These are phyloP conservation scores for Drosophila stalkeri DNA, from an alignment of 2,888 invertebrate genomes.

Conservation along the genomic window DNA sequence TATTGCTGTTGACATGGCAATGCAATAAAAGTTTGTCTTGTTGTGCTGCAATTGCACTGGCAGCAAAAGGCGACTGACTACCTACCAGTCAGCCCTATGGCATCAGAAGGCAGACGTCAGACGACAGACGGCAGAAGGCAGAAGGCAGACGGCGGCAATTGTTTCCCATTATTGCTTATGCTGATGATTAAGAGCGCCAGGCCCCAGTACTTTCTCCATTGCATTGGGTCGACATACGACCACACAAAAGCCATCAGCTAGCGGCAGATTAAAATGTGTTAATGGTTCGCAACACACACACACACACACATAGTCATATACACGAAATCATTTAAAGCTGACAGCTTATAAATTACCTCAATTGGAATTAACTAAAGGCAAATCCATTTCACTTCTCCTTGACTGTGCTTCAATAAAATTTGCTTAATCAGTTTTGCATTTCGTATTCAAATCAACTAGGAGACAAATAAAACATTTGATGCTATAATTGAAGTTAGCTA, in stretches of 20 bases:
- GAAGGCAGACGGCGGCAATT: conserved; percentile 64
- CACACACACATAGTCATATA: background rate
- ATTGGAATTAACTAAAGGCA: conserved; percentile 69
- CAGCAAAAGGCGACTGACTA: conserved; percentile 58
- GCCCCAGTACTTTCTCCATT: conserved; percentile 23
- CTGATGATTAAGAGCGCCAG: conserved; percentile 77
- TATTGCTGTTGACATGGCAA: conserved; percentile 82
- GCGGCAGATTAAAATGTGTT: conserved; percentile 81
- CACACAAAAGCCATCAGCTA: conserved; percentile 74
- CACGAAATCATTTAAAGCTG: background rate
- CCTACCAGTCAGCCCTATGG: conserved; percentile 20
- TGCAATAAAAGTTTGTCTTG: conserved; percentile 78
- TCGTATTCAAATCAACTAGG: conserved; percentile 58
- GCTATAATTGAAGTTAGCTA: background rate
- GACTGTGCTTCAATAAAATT: conserved; percentile 15
- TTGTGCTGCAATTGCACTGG: conserved; percentile 62
- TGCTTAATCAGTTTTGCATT: conserved; percentile 33
- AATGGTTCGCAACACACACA: conserved; percentile 60
- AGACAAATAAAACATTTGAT: conserved; percentile 6
- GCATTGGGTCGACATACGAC: conserved; percentile 47
- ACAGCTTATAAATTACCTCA: conserved; percentile 62
- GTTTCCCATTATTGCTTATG: conserved; percentile 80
- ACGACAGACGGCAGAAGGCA: conserved; percentile 28
- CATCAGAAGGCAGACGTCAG: conserved; percentile 12
- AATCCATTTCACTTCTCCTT: conserved; percentile 29